Evolutionary conservation across 2,113 vertebrate species (phyloP).

Genomic region (Merops nubicus): DNA sequence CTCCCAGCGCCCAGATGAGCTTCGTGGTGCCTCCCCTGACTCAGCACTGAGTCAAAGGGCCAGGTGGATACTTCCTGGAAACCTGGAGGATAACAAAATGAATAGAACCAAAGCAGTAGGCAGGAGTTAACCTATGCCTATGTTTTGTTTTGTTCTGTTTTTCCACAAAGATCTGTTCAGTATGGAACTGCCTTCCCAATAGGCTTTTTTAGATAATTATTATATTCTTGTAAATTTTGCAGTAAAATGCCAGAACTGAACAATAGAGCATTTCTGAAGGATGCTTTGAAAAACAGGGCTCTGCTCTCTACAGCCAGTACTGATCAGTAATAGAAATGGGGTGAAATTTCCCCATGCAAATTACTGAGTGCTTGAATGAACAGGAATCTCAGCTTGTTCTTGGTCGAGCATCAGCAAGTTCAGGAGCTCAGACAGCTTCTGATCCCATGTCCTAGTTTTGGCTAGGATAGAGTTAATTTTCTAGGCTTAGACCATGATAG

Average conservation of each 20-base stretch:
- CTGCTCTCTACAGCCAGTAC: rapidly evolving
- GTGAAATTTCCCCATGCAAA: neutral
- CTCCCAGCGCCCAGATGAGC: neutral
- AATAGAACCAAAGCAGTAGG: neutral
- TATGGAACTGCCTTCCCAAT: neutral
- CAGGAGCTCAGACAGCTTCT: neutral
- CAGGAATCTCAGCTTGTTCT: neutral
- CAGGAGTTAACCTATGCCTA: neutral
- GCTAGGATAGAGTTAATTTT: neutral
- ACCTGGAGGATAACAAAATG: neutral
- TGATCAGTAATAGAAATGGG: neutral
- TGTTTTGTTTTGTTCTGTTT: neutral
- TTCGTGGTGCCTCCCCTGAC: neutral
- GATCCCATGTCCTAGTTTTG: neutral
- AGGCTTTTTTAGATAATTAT: neutral
- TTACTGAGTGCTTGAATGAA: neutral
- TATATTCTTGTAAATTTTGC: neutral
- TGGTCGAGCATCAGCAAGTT: neutral
- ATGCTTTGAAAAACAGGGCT: neutral
- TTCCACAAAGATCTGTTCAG: neutral
- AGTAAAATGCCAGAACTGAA: neutral
- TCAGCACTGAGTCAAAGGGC: neutral
- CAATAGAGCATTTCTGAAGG: neutral
- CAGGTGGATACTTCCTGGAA: neutral
- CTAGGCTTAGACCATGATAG: neutral